Conservation (phyloP, 2,888 invertebrate species). For the Pycnomerus fuliginosus region DNA sequence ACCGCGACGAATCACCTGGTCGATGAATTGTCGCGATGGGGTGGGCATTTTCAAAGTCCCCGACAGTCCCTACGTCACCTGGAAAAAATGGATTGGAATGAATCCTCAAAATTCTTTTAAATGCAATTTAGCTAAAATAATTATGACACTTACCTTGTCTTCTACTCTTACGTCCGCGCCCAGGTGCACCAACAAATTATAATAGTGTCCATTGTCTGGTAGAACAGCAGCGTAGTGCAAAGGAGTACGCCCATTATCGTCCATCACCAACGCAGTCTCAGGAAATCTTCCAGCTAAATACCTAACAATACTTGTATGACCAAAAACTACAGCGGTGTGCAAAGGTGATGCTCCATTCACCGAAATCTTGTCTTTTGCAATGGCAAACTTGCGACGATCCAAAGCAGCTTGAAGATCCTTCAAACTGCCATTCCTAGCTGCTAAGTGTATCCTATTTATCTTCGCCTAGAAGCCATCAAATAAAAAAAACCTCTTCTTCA, state of each 20-base stretch:
- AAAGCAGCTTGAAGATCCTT: conserved; percentile 81
- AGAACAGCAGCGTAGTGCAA: conserved; percentile 85
- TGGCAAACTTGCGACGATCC: conserved; percentile 87
- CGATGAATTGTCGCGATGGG: no score
- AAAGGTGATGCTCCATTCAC: conserved; percentile 82
- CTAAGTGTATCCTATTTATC: conserved; percentile 84
- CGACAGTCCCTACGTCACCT: no score
- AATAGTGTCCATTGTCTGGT: conserved; percentile 85
- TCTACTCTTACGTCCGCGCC: conserved; percentile 80
- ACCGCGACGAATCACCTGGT: no score
- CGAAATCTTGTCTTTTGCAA: conserved; percentile 82
- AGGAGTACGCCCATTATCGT: conserved; percentile 80
- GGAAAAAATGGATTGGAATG: no score
- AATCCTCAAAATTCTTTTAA: no score
- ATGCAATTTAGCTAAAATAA: no score
- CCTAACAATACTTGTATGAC: conserved; percentile 75
- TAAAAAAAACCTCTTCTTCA: conserved; percentile 82
- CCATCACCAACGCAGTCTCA: conserved; percentile 74
- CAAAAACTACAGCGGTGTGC: conserved; percentile 83
- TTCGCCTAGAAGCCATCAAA: conserved; percentile 82
- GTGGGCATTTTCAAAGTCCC: no score
- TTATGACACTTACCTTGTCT: conserved; percentile 87
- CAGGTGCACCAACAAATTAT: conserved; percentile 78
- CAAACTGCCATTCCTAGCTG: conserved; percentile 81
- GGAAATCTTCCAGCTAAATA: conserved; percentile 79